Base-by-base conservation (phyloP, 2,113 vertebrate species). In the Rafetus swinhoei region DNA sequence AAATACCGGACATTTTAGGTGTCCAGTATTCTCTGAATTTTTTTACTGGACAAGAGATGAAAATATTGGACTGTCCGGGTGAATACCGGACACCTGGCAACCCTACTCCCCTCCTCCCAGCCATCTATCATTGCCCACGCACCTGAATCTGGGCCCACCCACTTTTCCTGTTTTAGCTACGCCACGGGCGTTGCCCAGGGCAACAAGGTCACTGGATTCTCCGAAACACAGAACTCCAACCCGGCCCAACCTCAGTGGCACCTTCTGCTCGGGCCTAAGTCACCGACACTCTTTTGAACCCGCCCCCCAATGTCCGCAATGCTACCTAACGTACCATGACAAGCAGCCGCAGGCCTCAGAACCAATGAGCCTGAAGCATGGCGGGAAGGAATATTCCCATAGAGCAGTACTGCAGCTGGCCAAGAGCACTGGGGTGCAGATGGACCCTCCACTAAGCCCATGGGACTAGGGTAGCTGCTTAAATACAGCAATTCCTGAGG, bases 311-410 rank as follows among this genome's bases (percentile, higher is more conserved):
- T 86, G 88, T 92, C 74, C 52, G 80, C 69, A 62, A 88, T 1
- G 6, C 92, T 94, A 90, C 86, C 81, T 88, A 2, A 2, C 82
- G 93, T 95, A 96, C 95, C 94, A 94, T 86, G 81, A 94, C 93
- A 92, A 91, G 95, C 25, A 8, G n/a, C 25, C 21, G 9, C n/a
- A 39, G 80, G 12, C n/a, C 80, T 56, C 80, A 35, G 21, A 50
- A 50, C 53, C 10, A 8, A 9, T 5, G 35, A 6, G 39, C 86
- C 80, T 56, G 86, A 94, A 92, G 87, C 88, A 89, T 86, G 90
- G 35, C 25, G 55, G 13, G 89, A 59, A 89, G 7, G 50, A 82
- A 85, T 85, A 85, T 10, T 88, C 86, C 91, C 90, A 24, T 59
- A 87, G 81, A 95, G 88, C 94, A 94, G 93, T 87, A 90, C 45